Conservation (phyloP, 2,113 vertebrate species). For the Oostethus manadensis region DNA sequence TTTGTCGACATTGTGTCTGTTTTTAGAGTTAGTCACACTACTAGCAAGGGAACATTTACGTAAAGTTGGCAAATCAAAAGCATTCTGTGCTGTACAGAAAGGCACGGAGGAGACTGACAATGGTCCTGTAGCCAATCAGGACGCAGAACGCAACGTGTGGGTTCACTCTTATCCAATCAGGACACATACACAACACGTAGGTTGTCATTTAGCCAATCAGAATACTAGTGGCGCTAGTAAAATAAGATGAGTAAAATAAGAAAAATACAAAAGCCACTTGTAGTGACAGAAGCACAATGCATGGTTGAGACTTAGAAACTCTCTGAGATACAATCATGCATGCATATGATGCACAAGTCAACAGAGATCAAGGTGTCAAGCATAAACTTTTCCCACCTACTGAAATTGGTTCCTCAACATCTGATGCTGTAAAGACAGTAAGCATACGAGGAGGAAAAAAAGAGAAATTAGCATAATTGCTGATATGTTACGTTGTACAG, state of each 20-base stretch:
- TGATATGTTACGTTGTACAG: slow-evolving; percentile 25
- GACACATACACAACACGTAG: no score
- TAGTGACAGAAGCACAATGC: slow-evolving; percentile 23
- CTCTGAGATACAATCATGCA: slow-evolving; percentile 6
- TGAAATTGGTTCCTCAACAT: slow-evolving; percentile 75
- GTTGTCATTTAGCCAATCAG: no score
- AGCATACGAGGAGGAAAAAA: slow-evolving; percentile 13
- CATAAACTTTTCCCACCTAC: slow-evolving; percentile 71
- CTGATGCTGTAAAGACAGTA: slow-evolving; percentile 64
- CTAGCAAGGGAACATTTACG: no score
- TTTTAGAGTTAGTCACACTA: no score
- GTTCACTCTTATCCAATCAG: no score
- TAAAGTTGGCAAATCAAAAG: no score
- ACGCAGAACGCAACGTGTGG: no score
- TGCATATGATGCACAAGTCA: slow-evolving; percentile 26
- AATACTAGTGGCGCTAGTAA: slow-evolving; percentile 41
- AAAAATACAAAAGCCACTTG: slow-evolving; percentile 4
- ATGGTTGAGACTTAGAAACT: slow-evolving; percentile 16
- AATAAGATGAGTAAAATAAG: slow-evolving; percentile 46
- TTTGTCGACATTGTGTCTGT: no score
- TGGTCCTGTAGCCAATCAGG: no score
- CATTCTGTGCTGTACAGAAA: no score
- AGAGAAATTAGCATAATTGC: slow-evolving; percentile 41
- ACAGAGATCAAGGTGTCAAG: slow-evolving; percentile 49
- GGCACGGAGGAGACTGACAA: no score